A percentile compares a stretch with the other conserved stretches of the same genome.
These are phyloP conservation scores for Lucilia sericata DNA, from an alignment of 1,140 invertebrate genomes.

Conservation along the genomic window DNA sequence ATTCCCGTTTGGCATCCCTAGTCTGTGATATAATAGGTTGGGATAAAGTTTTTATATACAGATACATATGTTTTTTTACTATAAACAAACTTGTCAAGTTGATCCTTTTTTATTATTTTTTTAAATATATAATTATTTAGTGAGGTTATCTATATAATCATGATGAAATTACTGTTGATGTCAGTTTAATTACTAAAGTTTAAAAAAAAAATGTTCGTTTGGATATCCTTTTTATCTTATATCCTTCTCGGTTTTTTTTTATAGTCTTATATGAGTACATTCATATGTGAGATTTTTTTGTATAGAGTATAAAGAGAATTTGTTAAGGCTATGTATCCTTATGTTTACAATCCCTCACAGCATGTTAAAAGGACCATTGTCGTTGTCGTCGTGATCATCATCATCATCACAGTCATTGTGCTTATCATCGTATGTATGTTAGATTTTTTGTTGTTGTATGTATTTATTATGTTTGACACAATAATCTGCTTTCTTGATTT, in stretches of 20 bases:
- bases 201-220: slow-evolving; percentile 40
- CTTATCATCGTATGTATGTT: slow-evolving; percentile 2
- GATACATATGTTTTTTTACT: neutral
- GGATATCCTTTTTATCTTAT: neutral
- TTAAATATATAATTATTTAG: neutral
- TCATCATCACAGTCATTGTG: neutral
- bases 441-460: neutral
- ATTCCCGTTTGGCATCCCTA: too few species aligned
- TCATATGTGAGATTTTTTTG: too few species aligned
- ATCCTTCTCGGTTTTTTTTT: neutral
- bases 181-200: slow-evolving; percentile 44
- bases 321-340: neutral
- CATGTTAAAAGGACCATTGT: slow-evolving; percentile 21
- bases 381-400: neutral
- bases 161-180: slow-evolving; percentile 35
- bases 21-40: slow-evolving; percentile 10
- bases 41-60: neutral
- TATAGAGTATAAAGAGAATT: too few species aligned
- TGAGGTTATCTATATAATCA: neutral
- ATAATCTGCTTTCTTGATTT: slow-evolving; percentile 44
- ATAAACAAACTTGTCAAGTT: neutral
- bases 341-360: slow-evolving; percentile 26
- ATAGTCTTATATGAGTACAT: neutral
- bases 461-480: slow-evolving; percentile 40
- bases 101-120: neutral